Conservation (phyloP, 2,888 invertebrate species). For the Watsonalla cultraria region DNA sequence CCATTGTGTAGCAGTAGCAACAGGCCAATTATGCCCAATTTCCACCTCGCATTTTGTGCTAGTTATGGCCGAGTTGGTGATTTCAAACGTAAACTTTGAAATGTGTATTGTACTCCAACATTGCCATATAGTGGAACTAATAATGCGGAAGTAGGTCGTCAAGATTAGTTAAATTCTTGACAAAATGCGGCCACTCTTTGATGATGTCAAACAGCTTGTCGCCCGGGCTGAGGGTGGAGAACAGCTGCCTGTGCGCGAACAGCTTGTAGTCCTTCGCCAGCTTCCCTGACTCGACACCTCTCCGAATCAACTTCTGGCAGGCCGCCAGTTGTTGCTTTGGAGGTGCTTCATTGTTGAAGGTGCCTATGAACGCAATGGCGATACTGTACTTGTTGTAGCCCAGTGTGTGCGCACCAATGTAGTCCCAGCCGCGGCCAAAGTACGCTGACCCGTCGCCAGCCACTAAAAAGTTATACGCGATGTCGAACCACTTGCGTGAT, state of each 20-base stretch:
- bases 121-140: not conserved
- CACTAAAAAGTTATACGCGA: slow-evolving; percentile 87
- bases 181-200: slow-evolving; percentile 84
- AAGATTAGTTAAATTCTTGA: slow-evolving; percentile 43
- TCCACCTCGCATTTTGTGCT: too few species aligned
- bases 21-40: too few species aligned
- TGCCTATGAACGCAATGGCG: slow-evolving; percentile 86
- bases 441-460: slow-evolving; percentile 88
- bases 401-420: slow-evolving; percentile 84
- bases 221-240: slow-evolving; percentile 84
- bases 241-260: slow-evolving; percentile 82
- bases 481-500: slow-evolving; percentile 80
- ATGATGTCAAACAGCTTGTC: slow-evolving; percentile 81
- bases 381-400: slow-evolving; percentile 83
- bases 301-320: slow-evolving; percentile 78
- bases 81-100: too few species aligned
- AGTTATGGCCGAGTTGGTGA: too few species aligned
- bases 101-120: too few species aligned
- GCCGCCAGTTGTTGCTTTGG: slow-evolving; percentile 78
- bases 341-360: slow-evolving; percentile 77
- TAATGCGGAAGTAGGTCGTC: slow-evolving; percentile 43
- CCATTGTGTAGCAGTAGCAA: too few species aligned
- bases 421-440: slow-evolving; percentile 86
- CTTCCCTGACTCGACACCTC: slow-evolving; percentile 80
- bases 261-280: slow-evolving; percentile 82